Base-by-base conservation (phyloP, 2,888 invertebrate genomes). In the Plebejus argus region DNA sequence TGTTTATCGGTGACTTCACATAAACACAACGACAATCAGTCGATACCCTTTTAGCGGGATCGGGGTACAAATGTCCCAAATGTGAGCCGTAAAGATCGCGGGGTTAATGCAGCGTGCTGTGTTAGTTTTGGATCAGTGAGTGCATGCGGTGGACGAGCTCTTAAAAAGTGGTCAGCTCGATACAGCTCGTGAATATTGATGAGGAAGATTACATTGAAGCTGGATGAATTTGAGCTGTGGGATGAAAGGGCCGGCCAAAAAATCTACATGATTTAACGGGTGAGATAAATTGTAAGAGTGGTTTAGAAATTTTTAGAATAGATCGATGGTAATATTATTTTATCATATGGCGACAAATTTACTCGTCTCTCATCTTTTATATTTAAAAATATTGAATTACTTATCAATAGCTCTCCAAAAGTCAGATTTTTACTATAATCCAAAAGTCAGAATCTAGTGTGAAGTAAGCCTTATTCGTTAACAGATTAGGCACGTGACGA, bases 11-110 rank as follows among this genome's bases (percentile, higher is more conserved):
- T 39, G 4, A 33, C 18, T 70, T 70, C 35, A 28, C 20, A 81
- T 81, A 82, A 83, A 83, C 78, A 83, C 83, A 83, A 78, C 79
- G 77, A 82, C 82, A 83, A 85, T 83, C 84, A 83, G 82, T 79
- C 76, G 77, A 79, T 82, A 85, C 84, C 85, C 85, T 85, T 85
- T 85, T 85, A 85, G 85, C 83, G 81, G 83, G 84, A 84, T 82
- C 85, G 84, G 78, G 81, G 79, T 78, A 82, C 83, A 83, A 83
- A 83, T 83, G 84, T 83, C 82, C 82, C 79, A 83, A 85, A 84
- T 82, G 84, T 79, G 20, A 81, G 80, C 80, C 81, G 83, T 83
- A 83, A 85, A 84, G 84, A 84, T 82, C 80, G 78, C 80, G 78
- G 79, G 81, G 81, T 84, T 84, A 84, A 84, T 84, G 83, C 83